phyloP scores from a whole-genome alignment of 2,888 invertebrate genomes.

The Carcina quercana region DNA sequence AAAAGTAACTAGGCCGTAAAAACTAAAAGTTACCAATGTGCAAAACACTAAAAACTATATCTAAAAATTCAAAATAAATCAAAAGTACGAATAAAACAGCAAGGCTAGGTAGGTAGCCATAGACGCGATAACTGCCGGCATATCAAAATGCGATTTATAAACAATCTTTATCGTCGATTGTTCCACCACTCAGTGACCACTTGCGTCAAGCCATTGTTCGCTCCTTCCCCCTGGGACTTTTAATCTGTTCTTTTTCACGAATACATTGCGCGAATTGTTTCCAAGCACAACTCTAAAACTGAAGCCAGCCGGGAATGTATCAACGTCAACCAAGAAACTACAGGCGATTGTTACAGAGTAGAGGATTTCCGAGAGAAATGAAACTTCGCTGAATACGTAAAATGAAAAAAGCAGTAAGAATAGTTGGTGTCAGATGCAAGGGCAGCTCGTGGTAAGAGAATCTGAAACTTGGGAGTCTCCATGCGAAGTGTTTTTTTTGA shows the following conservation, averaged over 20 bases:
- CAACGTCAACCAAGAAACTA: slow-evolving; percentile 38
- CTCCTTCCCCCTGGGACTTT: slow-evolving; percentile 27
- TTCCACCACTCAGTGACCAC: slow-evolving; percentile 48
- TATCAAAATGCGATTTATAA: slow-evolving; percentile 56
- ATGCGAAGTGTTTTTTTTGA: slow-evolving; percentile 6
- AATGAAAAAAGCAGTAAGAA: slow-evolving; percentile 47
- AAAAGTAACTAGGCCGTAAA: too few relatives aligned
- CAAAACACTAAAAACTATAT: too few relatives aligned
- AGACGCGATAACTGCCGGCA: slow-evolving; percentile 42
- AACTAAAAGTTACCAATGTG: too few relatives aligned
- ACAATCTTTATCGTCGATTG: slow-evolving; percentile 66
- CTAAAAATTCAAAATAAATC: too few relatives aligned
- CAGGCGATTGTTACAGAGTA: slow-evolving; percentile 32
- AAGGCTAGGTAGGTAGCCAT: slow-evolving; percentile 22
- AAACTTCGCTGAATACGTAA: slow-evolving; percentile 55
- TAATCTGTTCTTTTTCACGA: slow-evolving; percentile 25
- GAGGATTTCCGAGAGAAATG: slow-evolving; percentile 31
- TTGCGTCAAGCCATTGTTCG: slow-evolving; percentile 55
- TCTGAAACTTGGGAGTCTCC: slow-evolving; percentile 41
- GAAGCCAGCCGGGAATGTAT: slow-evolving; percentile 41
- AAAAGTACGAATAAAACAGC: too few relatives aligned
- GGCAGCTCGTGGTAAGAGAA: slow-evolving; percentile 48
- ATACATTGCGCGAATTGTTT: slow-evolving; percentile 45
- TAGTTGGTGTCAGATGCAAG: slow-evolving; percentile 66
- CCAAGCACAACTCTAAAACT: slow-evolving; percentile 30